Conservation (phyloP, 2,113 vertebrate genomes). For the Percina caprodes region DNA sequence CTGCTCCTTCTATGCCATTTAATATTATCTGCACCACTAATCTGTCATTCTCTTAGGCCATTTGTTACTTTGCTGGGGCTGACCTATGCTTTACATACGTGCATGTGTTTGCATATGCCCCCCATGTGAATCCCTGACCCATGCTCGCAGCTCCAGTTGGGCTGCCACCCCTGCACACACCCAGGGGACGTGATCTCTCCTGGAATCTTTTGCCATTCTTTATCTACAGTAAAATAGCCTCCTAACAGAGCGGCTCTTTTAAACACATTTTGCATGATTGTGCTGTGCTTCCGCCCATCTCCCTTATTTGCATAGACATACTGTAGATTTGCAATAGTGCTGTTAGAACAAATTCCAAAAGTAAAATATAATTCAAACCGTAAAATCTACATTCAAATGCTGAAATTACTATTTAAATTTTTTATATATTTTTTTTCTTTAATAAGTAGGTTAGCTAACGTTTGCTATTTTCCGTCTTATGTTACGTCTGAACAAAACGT, state of each 20-base stretch:
- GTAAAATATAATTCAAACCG: too few relatives aligned
- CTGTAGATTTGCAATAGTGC: too few relatives aligned
- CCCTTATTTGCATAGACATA: conserved; percentile 20
- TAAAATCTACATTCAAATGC: too few relatives aligned
- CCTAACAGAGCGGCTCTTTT: conserved; percentile 15
- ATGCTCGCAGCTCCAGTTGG: conserved; percentile 18
- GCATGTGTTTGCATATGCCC: conserved; percentile 40
- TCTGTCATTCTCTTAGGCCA: conserved; percentile 67
- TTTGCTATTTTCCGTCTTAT: too few relatives aligned
- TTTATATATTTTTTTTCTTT: too few relatives aligned
- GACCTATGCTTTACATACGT: conserved; percentile 39
- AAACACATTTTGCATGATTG: conserved; percentile 17
- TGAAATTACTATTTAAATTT: too few relatives aligned
- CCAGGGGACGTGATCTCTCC: conserved; percentile 31
- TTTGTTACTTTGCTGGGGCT: conserved; percentile 54
- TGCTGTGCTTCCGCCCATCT: not conserved
- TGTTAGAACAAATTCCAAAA: too few relatives aligned
- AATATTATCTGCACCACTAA: conserved; percentile 60
- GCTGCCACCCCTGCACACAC: conserved; percentile 13
- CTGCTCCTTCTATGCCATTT: conserved; percentile 63
- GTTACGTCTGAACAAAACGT: too few relatives aligned
- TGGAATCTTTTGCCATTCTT: conserved; percentile 13
- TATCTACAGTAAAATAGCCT: not conserved
- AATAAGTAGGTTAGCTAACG: too few relatives aligned
- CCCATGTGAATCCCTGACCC: conserved; percentile 54